Conservation (phyloP, 2,888 invertebrate species). For the Branchellion lobata region DNA sequence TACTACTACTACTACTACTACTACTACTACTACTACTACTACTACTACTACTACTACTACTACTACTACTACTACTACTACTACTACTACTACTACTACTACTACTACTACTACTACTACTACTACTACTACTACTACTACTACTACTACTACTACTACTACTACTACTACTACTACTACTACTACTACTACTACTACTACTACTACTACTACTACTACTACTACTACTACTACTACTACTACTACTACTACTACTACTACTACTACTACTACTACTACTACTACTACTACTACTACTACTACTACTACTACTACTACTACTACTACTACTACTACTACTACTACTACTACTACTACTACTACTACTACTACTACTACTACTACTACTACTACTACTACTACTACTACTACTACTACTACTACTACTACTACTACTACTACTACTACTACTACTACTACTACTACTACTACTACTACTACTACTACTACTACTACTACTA, state of each 20-base stretch:
- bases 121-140: not conserved
- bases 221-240: not conserved
- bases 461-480: not conserved
- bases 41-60: not conserved
- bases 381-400: not conserved
- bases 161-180: not conserved
- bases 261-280: not conserved
- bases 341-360: not conserved
- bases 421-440: not conserved
- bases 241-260: not conserved
- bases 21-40: not conserved
- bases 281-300: not conserved
- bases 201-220: not conserved
- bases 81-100: not conserved
- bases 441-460: not conserved
- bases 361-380: not conserved
- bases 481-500: not conserved
- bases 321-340: not conserved
- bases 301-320: not conserved
- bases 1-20: not conserved
- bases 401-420: not conserved
- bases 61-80: not conserved
- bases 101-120: not conserved
- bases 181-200: not conserved
- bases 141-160: not conserved